Conservation (phyloP, 2,888 invertebrate species). For the Brenthis daphne region DNA sequence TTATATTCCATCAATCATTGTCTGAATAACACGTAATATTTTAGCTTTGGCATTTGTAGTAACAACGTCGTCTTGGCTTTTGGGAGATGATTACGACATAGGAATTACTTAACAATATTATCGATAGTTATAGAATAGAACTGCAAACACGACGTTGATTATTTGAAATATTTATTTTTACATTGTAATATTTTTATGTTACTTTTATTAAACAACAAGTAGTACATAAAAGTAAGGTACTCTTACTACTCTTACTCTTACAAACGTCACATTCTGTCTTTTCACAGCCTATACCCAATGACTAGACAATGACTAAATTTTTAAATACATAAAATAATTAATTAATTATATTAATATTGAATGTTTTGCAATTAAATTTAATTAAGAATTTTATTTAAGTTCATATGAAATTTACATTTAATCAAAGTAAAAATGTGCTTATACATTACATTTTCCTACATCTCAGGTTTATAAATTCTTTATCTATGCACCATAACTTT, state of each 20-base stretch:
- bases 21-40: constrained; percentile 10
- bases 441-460: too few species aligned
- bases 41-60: neutral
- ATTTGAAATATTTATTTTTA: neutral
- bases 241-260: neutral
- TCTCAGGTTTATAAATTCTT: too few species aligned
- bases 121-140: neutral
- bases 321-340: constrained; percentile 20
- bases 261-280: constrained; percentile 52
- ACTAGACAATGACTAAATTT: constrained; percentile 66
- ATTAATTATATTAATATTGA: neutral
- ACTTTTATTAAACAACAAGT: neutral
- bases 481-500: too few species aligned
- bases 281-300: constrained; percentile 76
- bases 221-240: neutral
- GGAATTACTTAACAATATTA: neutral
- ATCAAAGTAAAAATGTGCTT: too few species aligned
- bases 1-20: constrained; percentile 21
- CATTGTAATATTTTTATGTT: neutral
- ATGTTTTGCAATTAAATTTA: neutral
- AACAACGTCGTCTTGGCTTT: neutral
- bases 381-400: too few species aligned
- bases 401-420: too few species aligned
- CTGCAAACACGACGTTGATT: neutral
- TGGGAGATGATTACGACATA: too few species aligned